Conservation (phyloP, 2,113 vertebrate species). For the Nerophis lumbriciformis region DNA sequence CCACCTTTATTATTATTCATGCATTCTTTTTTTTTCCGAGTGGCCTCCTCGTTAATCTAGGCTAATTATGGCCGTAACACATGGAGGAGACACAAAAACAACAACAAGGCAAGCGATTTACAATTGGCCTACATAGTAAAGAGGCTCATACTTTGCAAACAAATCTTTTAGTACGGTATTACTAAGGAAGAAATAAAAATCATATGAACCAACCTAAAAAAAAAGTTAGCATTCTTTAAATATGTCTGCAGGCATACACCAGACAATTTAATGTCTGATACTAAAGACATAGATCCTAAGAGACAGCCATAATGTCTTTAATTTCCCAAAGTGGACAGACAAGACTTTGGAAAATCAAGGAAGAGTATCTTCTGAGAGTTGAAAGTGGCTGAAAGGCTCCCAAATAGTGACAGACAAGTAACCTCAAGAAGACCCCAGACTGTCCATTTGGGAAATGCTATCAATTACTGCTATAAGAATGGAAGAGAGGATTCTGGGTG, state of each 20-base stretch:
- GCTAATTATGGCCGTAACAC: slow-evolving; percentile 66
- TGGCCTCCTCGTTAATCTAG: slow-evolving; percentile 62
- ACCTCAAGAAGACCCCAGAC: neutral
- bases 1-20: slow-evolving; percentile 63
- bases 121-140: slow-evolving; percentile 55
- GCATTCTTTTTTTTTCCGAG: slow-evolving; percentile 43
- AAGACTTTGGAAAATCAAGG: neutral
- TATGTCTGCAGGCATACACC: neutral
- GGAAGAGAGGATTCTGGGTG: neutral
- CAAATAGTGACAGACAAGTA: neutral
- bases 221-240: neutral
- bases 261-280: no score
- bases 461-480: neutral
- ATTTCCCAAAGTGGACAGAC: neutral
- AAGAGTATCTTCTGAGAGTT: neutral
- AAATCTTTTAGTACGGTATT: slow-evolving; percentile 22
- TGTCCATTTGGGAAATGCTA: neutral
- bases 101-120: slow-evolving; percentile 45
- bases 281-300: neutral
- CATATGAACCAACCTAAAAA: neutral
- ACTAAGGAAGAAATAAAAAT: no score
- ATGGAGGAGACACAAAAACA: slow-evolving; percentile 48
- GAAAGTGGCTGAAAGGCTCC: neutral
- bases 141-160: neutral
- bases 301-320: neutral